These are phyloP conservation scores for Malacosoma neustria DNA, from an alignment of 2,888 invertebrate genomes.

Conservation along the genomic window DNA sequence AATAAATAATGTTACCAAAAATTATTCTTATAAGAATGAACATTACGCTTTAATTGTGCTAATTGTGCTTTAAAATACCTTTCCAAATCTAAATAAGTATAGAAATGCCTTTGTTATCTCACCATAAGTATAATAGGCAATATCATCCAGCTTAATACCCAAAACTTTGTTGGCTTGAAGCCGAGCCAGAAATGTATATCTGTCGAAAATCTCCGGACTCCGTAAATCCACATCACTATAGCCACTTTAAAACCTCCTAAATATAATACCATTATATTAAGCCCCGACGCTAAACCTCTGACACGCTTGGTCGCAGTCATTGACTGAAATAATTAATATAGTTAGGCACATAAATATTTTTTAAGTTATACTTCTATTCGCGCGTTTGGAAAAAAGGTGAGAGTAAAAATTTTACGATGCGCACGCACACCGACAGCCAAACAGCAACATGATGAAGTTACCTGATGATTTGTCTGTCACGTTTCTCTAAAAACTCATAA, in stretches of 20 bases:
- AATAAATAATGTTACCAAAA: too few relatives aligned
- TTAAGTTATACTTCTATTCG: too few relatives aligned
- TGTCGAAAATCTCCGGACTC: conserved; percentile 38
- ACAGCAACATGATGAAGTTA: too few relatives aligned
- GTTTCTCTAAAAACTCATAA: too few relatives aligned
- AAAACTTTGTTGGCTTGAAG: conserved; percentile 48
- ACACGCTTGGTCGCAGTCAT: conserved; percentile 11
- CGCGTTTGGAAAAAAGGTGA: too few relatives aligned
- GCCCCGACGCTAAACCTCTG: conserved; percentile 22
- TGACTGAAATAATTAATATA: conserved; percentile 24
- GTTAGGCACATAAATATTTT: too few relatives aligned
- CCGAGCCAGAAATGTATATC: conserved; percentile 56
- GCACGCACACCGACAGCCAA: too few relatives aligned
- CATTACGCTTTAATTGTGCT: too few relatives aligned
- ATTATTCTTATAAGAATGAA: too few relatives aligned
- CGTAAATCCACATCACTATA: conserved; percentile 52
- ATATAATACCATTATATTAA: conserved; percentile 28
- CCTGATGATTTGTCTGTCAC: too few relatives aligned
- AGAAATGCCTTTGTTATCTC: conserved; percentile 15
- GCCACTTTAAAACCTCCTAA: conserved; percentile 38
- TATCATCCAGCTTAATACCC: conserved; percentile 38
- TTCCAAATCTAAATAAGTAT: neutral
- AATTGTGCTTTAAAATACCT: too few relatives aligned
- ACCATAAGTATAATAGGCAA: conserved; percentile 38
- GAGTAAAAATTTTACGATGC: too few relatives aligned